Evolutionary conservation across 2,113 vertebrate genomes (phyloP).

Genomic region (human (Homo sapiens)): DNA sequence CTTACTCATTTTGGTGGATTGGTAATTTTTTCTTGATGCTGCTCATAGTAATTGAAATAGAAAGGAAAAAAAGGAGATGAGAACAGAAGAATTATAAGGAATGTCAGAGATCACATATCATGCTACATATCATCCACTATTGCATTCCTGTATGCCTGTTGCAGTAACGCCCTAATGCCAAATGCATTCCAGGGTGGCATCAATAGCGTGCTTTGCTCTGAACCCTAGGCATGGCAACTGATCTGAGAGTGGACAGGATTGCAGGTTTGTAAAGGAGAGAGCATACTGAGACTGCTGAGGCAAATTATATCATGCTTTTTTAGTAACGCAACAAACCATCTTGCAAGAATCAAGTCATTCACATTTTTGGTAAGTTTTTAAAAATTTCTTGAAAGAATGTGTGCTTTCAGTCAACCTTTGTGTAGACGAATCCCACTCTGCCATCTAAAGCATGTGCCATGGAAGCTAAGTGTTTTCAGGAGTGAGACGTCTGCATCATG

Average conservation of each 20-base stretch:
- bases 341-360: conserved; percentile 31
- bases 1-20: conserved; percentile 98
- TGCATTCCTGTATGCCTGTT: conserved; percentile 74
- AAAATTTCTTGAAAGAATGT: not conserved
- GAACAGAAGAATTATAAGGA: conserved; percentile 86
- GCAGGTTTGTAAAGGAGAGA: not conserved
- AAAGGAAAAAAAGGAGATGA: conserved; percentile 89
- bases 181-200: conserved; percentile 80
- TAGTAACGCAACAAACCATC: conserved; percentile 13
- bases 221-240: conserved; percentile 49
- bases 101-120: conserved; percentile 82
- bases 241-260: conserved; percentile 19
- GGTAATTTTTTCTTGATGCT: conserved; percentile 99
- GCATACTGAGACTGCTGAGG: not conserved
- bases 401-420: not conserved
- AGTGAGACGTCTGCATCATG: not conserved
- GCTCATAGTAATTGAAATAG: conserved; percentile 95
- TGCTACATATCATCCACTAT: conserved; percentile 81
- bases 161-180: conserved; percentile 75
- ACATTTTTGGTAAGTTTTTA: conserved; percentile 6
- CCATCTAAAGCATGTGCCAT: not conserved
- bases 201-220: conserved; percentile 48
- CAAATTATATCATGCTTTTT: conserved; percentile 34
- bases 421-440: not conserved
- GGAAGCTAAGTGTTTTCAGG: not conserved